These are phyloP conservation scores for Semnornis frantzii DNA, from an alignment of 2,113 vertebrate genomes.

Conservation along the genomic window DNA sequence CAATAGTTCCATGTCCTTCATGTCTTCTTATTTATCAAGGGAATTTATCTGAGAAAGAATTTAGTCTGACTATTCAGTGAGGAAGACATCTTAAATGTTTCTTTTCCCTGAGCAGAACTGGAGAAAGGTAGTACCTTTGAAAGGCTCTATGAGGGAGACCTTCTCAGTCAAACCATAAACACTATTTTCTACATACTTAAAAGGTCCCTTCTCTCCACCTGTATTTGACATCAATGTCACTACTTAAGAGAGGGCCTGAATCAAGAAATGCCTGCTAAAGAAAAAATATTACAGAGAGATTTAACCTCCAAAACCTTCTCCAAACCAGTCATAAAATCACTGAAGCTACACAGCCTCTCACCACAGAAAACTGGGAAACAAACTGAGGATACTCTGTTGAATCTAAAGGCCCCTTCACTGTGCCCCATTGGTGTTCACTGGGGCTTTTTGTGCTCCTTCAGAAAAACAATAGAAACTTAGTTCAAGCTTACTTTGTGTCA, in stretches of 20 bases:
- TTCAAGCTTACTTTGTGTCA: neutral
- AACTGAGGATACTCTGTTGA: neutral
- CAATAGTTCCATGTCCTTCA: no score
- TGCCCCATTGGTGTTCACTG: neutral
- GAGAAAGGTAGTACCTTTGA: neutral
- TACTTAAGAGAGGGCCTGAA: neutral
- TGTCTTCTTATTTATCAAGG: neutral
- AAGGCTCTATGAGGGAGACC: neutral
- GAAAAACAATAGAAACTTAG: neutral
- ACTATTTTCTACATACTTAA: neutral
- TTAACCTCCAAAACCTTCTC: neutral
- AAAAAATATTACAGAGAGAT: neutral
- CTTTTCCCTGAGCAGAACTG: neutral
- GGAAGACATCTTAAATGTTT: neutral
- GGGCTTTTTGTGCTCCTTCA: neutral
- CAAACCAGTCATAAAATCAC: neutral
- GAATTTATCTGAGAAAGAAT: neutral
- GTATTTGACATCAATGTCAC: neutral
- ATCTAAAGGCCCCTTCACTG: neutral
- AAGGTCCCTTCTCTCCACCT: neutral
- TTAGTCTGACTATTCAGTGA: neutral
- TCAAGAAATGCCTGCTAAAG: neutral
- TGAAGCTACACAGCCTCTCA: accelerated
- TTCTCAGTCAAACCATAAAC: neutral
- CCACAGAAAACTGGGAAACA: neutral